Conservation (phyloP, 2,888 invertebrate species). For the Leptopilina drosophilae region DNA sequence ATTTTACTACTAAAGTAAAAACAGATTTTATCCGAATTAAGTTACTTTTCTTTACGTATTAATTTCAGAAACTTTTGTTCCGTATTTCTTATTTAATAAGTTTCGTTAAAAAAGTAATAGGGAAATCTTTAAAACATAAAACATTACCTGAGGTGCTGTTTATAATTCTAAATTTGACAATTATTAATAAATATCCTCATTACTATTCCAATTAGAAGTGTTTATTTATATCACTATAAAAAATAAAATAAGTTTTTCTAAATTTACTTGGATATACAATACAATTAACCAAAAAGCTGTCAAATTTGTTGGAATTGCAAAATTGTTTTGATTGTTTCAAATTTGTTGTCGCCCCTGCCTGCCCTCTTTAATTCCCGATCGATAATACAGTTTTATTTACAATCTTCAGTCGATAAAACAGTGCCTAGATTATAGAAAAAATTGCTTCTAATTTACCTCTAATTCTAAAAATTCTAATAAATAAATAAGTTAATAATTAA, state of each 20-base stretch:
- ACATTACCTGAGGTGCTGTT: neutral
- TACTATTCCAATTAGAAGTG: neutral
- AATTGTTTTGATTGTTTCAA: neutral
- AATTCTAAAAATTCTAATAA: neutral
- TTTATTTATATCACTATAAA: neutral
- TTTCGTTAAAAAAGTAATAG: no score
- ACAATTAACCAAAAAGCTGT: slow-evolving; percentile 21
- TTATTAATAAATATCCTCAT: neutral
- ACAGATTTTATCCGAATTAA: no score
- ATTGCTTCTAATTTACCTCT: neutral
- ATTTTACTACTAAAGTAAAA: no score
- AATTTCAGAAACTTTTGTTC: no score
- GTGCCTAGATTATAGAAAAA: neutral
- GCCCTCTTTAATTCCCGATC: neutral
- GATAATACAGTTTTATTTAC: neutral
- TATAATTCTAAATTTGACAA: neutral
- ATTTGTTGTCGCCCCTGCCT: neutral
- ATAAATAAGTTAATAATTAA: neutral
- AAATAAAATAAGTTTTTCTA: neutral
- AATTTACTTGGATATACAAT: neutral
- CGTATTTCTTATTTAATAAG: no score
- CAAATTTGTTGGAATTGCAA: neutral
- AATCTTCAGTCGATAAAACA: slow-evolving; percentile 2
- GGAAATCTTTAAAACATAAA: no score
- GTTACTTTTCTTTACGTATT: no score